A percentile compares a stretch with the other conserved stretches of the same genome.
Evolutionary conservation across 2,113 vertebrate species (phyloP).

Genomic region (Polypterus senegalus): DNA sequence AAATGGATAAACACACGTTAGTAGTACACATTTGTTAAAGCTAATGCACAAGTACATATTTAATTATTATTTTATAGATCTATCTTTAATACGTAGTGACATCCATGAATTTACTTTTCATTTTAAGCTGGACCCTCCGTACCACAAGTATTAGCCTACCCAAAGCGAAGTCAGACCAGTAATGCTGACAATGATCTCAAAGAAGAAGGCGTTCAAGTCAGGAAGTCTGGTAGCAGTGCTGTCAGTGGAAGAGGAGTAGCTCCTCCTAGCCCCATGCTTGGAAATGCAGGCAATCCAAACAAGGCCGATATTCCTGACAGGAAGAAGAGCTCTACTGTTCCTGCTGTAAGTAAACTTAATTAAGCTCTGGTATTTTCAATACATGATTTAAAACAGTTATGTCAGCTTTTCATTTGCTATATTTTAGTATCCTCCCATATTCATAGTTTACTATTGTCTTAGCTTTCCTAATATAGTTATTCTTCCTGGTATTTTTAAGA

Average conservation of each 20-base stretch:
- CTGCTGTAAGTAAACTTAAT: conserved; percentile 63
- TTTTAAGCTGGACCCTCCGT: conserved; percentile 70
- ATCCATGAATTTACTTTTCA: conserved; percentile 1
- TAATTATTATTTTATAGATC: neutral
- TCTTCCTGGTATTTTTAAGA: too few species aligned
- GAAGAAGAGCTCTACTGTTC: conserved; percentile 70
- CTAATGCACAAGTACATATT: neutral
- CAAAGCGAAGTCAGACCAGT: conserved; percentile 81
- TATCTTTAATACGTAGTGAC: neutral
- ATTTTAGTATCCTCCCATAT: neutral
- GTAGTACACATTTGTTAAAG: neutral
- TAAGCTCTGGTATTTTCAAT: neutral
- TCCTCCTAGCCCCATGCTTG: conserved; percentile 85
- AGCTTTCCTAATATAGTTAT: too few species aligned
- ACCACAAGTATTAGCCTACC: conserved; percentile 65
- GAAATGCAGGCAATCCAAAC: conserved; percentile 91
- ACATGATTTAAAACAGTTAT: neutral
- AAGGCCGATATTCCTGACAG: conserved; percentile 95
- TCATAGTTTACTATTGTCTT: too few species aligned
- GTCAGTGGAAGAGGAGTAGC: conserved; percentile 62
- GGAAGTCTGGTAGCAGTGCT: conserved; percentile 58
- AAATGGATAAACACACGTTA: neutral
- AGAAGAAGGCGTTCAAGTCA: conserved; percentile 69
- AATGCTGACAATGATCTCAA: conserved; percentile 68
- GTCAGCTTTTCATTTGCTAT: neutral